Percentiles rank a stretch among this genome's conserved stretches.
These are phyloP conservation scores for Ceuthmochares aereus DNA, from an alignment of 2,113 vertebrate genomes.

Conservation along the genomic window DNA sequence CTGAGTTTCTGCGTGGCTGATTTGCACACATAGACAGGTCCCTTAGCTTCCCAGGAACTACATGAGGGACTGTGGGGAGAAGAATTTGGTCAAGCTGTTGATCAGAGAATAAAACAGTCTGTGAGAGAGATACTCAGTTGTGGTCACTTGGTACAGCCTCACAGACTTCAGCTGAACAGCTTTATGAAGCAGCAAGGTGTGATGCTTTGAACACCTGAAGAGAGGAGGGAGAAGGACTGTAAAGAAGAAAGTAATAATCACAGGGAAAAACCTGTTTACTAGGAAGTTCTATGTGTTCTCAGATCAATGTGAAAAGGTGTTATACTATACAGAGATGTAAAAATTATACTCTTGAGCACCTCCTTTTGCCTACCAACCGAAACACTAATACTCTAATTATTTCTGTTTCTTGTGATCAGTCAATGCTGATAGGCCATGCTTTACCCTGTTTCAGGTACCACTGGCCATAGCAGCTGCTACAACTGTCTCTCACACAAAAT, in stretches of 20 bases:
- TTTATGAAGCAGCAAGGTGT: background rate
- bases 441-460: background rate
- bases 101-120: background rate
- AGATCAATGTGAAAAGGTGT: background rate
- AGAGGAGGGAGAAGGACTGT: background rate
- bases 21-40: background rate
- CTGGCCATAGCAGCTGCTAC: background rate
- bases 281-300: background rate
- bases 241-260: background rate
- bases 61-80: background rate
- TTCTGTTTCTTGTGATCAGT: background rate
- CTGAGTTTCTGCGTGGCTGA: background rate
- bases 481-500: background rate
- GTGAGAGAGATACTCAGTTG: background rate
- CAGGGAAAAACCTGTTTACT: background rate
- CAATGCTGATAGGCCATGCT: accelerated
- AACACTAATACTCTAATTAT: background rate
- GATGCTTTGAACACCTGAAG: background rate
- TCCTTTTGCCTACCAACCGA: background rate
- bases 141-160: background rate
- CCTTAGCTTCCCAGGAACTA: background rate
- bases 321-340: background rate
- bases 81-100: background rate
- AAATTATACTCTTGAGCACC: background rate
- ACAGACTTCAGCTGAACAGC: background rate